Conservation (phyloP, 2,888 invertebrate species). For the Eudasyphora cyanicolor region DNA sequence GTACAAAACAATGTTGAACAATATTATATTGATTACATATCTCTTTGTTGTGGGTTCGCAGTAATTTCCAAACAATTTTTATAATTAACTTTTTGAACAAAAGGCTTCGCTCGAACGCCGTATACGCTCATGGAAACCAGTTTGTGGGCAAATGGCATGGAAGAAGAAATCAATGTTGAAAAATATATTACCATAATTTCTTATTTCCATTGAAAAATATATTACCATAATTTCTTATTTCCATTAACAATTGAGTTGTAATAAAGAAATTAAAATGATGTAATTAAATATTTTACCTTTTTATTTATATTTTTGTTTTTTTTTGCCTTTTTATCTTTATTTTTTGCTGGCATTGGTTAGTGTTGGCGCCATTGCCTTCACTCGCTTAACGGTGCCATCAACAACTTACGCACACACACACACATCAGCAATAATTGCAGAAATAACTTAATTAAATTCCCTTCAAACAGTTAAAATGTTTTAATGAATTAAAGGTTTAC, state of each 20-base stretch:
- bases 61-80: constrained; percentile 13
- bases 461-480: constrained; percentile 9
- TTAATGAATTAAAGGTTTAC: not conserved
- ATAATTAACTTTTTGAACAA: constrained; percentile 20
- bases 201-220: not conserved
- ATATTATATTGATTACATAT: constrained; percentile 14
- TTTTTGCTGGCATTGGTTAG: not conserved
- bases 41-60: not conserved
- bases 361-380: not conserved
- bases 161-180: not conserved
- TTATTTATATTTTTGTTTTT: not conserved
- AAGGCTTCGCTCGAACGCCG: not conserved
- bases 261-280: constrained; percentile 29
- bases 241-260: constrained; percentile 1
- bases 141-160: not conserved
- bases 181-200: constrained; percentile 26
- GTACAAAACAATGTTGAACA: not conserved
- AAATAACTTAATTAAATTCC: constrained; percentile 28
- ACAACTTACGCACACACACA: not conserved
- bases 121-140: not conserved
- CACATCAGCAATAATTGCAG: not conserved
- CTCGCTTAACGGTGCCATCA: not conserved
- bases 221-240: constrained; percentile 26
- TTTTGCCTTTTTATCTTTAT: too few species aligned
- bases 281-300: constrained; percentile 19